These are phyloP conservation scores for Ceyx melanurus DNA, from an alignment of 2,113 vertebrate species.

Conservation along the genomic window DNA sequence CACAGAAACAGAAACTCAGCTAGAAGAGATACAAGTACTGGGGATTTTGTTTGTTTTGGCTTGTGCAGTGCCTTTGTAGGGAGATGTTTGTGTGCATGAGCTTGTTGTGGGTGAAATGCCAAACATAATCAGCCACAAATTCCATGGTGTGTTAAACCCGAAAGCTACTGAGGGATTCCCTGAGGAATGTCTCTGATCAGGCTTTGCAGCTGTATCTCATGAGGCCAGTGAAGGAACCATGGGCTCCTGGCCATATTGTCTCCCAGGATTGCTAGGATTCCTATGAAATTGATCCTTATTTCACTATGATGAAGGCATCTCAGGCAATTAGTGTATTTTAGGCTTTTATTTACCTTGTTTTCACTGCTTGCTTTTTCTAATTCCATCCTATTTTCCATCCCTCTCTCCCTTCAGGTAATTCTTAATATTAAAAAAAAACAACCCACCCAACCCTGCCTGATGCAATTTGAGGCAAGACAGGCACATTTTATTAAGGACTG, in stretches of 20 bases:
- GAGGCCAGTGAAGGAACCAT: not conserved
- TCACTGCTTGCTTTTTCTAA: not conserved
- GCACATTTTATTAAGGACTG: constrained; percentile 58
- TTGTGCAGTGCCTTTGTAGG: not conserved
- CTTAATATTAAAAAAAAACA: not conserved
- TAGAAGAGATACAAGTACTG: not conserved
- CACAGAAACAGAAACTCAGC: not conserved
- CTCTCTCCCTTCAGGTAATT: not conserved
- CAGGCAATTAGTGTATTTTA: not conserved
- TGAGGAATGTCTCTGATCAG: not conserved
- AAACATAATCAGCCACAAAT: not conserved
- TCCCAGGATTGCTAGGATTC: not conserved
- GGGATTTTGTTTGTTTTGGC: not conserved
- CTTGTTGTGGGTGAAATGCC: not conserved
- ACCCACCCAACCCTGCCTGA: not conserved
- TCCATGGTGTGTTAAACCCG: not conserved
- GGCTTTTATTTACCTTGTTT: not conserved
- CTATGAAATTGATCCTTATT: not conserved
- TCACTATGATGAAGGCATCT: not conserved
- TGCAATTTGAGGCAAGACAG: constrained; percentile 20
- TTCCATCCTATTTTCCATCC: not conserved
- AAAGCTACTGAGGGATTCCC: not conserved
- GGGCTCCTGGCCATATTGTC: not conserved
- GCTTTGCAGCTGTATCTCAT: not conserved
- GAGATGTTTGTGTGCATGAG: not conserved